A percentile compares a stretch with the other conserved stretches of the same genome.
Conservation (phyloP, 2,888 invertebrate species). For the Hypomecis punctinalis region DNA sequence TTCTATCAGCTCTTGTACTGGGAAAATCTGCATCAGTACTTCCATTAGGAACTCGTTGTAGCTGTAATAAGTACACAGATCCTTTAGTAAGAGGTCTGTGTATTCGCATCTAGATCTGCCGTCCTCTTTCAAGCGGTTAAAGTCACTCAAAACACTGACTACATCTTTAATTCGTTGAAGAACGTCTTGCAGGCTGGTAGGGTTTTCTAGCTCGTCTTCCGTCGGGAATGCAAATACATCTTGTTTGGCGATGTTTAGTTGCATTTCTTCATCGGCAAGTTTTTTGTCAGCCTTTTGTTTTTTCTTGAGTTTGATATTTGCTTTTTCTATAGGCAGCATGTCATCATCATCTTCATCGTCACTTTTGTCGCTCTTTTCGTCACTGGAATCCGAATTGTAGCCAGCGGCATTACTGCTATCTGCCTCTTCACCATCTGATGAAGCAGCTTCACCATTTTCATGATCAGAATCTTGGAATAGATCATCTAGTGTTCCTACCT, state of each 20-base stretch:
- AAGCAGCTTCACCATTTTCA: conserved; percentile 64
- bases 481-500: conserved; percentile 83
- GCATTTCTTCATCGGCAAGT: conserved; percentile 92
- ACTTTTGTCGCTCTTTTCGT: conserved; percentile 62
- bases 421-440: conserved; percentile 63
- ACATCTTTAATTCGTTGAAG: conserved; percentile 96
- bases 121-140: conserved; percentile 88
- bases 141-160: conserved; percentile 91
- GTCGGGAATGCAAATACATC: conserved; percentile 92
- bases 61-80: conserved; percentile 97
- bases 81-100: conserved; percentile 90
- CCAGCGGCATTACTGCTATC: conserved; percentile 58
- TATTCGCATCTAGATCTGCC: conserved; percentile 93
- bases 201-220: conserved; percentile 89
- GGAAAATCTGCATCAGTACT: conserved; percentile 95
- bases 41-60: conserved; percentile 99
- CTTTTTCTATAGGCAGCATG: conserved; percentile 94
- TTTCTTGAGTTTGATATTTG: conserved; percentile 90
- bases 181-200: conserved; percentile 91
- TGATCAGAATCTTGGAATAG: conserved; percentile 80
- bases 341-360: conserved; percentile 84
- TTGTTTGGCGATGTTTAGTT: conserved; percentile 91
- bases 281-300: conserved; percentile 88
- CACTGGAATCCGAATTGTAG: conserved; percentile 72
- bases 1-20: conserved; percentile 94